Conservation (phyloP, 2,797 vertebrate genomes). For the Meriones psammophilus region DNA sequence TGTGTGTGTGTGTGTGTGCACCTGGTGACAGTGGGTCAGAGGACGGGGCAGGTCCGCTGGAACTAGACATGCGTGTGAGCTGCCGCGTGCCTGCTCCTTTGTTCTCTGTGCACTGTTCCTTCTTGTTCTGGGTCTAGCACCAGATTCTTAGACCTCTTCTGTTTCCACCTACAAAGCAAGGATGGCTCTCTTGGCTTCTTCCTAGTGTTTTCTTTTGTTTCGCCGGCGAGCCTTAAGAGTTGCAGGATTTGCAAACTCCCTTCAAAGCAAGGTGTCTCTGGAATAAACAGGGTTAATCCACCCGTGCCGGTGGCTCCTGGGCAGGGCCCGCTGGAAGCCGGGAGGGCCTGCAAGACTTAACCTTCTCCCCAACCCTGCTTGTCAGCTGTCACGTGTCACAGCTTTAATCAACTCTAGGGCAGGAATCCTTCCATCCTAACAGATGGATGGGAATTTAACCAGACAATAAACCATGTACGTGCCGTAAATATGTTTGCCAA, state of each 20-base stretch:
- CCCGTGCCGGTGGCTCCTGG: neutral
- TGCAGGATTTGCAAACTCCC: neutral
- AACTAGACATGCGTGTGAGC: neutral
- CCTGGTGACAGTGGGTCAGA: too few relatives aligned
- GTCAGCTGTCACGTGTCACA: neutral
- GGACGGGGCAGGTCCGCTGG: neutral
- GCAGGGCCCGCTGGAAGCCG: neutral
- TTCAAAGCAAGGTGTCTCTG: neutral
- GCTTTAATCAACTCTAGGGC: constrained; percentile 61
- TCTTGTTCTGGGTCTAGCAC: neutral
- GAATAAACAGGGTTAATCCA: rapidly evolving
- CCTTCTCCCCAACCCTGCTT: neutral
- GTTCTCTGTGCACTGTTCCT: neutral
- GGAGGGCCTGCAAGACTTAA: neutral
- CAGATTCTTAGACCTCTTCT: neutral
- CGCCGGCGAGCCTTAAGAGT: neutral
- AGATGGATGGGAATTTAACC: constrained; percentile 79
- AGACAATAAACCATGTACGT: constrained; percentile 80
- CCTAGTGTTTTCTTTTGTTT: neutral
- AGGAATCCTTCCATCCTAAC: constrained; percentile 78
- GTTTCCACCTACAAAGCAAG: neutral
- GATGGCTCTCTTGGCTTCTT: neutral
- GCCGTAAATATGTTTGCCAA: constrained; percentile 82
- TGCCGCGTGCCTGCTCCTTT: neutral
- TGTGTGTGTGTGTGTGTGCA: too few relatives aligned